These are phyloP conservation scores for crab-eating macaque (Macaca fascicularis) DNA, from an alignment of 2,113 vertebrate genomes.

Conservation along the genomic window T2T-MFA8v1.1 NC_088395.1:139043001-139043500, in stretches of 20 bases:
- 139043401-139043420: background rate
- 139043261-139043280: slow-evolving; percentile 35
- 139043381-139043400: background rate
- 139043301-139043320: slow-evolving; percentile 27
- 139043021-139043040: background rate
- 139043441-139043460: slow-evolving; percentile 27
- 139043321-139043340: background rate
- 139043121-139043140: background rate
- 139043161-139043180: background rate
- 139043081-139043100: background rate
- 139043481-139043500: background rate
- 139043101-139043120: background rate
- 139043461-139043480: slow-evolving; percentile 21
- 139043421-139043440: slow-evolving; percentile 17
- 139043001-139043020: background rate
- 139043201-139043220: background rate
- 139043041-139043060: background rate
- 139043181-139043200: background rate
- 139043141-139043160: background rate
- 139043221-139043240: slow-evolving; percentile 14
- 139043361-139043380: background rate
- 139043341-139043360: background rate
- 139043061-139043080: background rate
- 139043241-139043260: slow-evolving; percentile 24
- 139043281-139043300: slow-evolving; percentile 45